Evolutionary conservation across 2,888 invertebrate species (phyloP), one percentile per base, ranked within the genome.

Genomic region (Drosophila limbata): DNA sequence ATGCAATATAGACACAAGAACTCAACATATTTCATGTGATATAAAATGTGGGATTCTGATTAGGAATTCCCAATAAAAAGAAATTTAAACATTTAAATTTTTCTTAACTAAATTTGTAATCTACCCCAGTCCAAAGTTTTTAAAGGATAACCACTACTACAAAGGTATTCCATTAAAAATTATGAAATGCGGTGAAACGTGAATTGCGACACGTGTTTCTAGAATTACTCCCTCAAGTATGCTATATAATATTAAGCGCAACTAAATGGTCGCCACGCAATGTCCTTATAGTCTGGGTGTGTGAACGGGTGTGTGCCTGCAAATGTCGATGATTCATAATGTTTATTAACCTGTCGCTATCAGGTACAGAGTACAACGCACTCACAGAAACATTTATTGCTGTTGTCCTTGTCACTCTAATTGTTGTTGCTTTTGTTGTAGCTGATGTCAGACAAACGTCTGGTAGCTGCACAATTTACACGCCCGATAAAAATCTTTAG

Each of bases 311-410:
- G 25, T 56, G 45, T 63, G 52, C 51, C 31, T 56, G 65, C 63
- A 62, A 80, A 67, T 75, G 84, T 69, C 75, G 73, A 69, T 73
- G 74, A 69, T 73, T 71, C 73, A 83, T 79, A 89, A 79, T 87
- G 84, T 87, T 84, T 86, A 85, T 85, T 89, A 85, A 89, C 79
- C 84, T 81, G 74, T 70, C 79, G 88, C 78, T 88, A 84, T 77
- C 73, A 71, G 57, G 69, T 25, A 25, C 59, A 55, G 51, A 53
- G 55, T 28, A 68, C 67, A 73, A 52, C 75, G 73, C 85, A 78
- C 55, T 60, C 62, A 61, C 42, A 51, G 53, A 25, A 11, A 17
- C 8, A 33, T 42, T 55, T 44, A 33, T 42, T 17, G 40, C 39
- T 6, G 28, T 31, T 40, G 53, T 17, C 35, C 21, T 39, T 17